Base-by-base conservation (phyloP, 1,140 invertebrate genomes). In the Drosophila nikananu region DNA sequence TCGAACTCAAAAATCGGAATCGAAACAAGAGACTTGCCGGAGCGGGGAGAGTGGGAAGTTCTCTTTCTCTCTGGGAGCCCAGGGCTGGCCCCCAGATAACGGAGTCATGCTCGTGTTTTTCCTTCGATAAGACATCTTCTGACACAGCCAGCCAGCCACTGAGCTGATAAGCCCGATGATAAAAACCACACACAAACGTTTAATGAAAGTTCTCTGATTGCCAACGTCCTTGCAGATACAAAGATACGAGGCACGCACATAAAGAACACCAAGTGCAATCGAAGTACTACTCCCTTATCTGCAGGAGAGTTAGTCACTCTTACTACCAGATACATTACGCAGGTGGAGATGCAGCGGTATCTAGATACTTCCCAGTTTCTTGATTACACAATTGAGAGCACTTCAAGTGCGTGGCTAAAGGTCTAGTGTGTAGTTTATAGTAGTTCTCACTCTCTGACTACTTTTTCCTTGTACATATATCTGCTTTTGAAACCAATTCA, bases 51-150 rank as follows among this genome's bases (percentile, higher is more conserved):
- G 30, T 7, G 39, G 5, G 0, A 39, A 7, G 37, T 39, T 39
- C 15, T 7, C 15, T 39, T 39, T 39, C 15, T 7, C 15, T 39
- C 35, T 37, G 8, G 30, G 30, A 30, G 30, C 30, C 30, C 30
- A 30, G 30, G 8, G 30, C 35, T 37, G 10, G 19, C 23, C 19
- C 32, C 30, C 25, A 77, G 84, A 89, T 87, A 89, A 89, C 35
- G 80, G 80, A 68, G 37, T 77, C 41, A 23, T 39, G 42, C 21
- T 58, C 55, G 71, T 55, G 51, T 64, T 46, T 61, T 51, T 58
- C 41, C 52, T 49, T 51, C 73, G 84, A 87, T 87, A 87, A 87
- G 81, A 71, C 86, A 89, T 84, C 81, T 89, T 71, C 77, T 89
- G 77, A 83, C 77, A 80, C 60, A 62, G 44, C 51, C n/a, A n/a